Evolutionary conservation across 2,113 vertebrate species (phyloP).

Genomic region (Epinephelus cyanopodus): DNA sequence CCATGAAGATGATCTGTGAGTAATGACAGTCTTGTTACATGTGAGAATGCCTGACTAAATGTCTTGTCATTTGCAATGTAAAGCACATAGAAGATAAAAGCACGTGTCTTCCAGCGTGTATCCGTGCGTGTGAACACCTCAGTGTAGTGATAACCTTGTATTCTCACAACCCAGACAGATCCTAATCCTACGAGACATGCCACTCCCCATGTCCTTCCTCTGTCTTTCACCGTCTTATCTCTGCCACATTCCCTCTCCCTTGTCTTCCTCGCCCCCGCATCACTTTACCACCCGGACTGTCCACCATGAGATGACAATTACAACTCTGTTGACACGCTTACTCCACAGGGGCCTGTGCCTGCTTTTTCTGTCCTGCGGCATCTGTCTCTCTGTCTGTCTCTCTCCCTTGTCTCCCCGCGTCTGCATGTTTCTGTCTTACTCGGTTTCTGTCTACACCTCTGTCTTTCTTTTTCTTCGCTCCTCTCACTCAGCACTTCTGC

Average conservation of each 20-base stretch:
- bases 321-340: conserved; percentile 55
- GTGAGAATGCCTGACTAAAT: background rate
- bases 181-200: conserved; percentile 47
- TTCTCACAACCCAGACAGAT: conserved; percentile 46
- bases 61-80: background rate
- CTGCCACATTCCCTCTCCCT: conserved; percentile 28
- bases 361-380: conserved; percentile 54
- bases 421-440: conserved; percentile 49
- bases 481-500: conserved; percentile 26
- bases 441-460: conserved; percentile 45
- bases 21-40: too few species aligned
- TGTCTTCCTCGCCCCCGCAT: conserved; percentile 12
- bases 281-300: conserved; percentile 20
- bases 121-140: conserved; percentile 17
- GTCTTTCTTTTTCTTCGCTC: conserved; percentile 14
- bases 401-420: conserved; percentile 19
- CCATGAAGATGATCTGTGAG: background rate
- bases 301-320: conserved; percentile 61
- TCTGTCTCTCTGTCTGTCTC: conserved; percentile 47
- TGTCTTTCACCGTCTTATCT: conserved; percentile 50
- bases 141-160: conserved; percentile 19
- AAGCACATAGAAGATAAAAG: background rate
- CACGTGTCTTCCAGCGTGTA: background rate
- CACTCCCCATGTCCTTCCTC: conserved; percentile 47
- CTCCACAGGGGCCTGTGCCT: conserved; percentile 37